Base-by-base conservation (phyloP, 2,113 vertebrate genomes). In the Illadopsis cleaveri region DNA sequence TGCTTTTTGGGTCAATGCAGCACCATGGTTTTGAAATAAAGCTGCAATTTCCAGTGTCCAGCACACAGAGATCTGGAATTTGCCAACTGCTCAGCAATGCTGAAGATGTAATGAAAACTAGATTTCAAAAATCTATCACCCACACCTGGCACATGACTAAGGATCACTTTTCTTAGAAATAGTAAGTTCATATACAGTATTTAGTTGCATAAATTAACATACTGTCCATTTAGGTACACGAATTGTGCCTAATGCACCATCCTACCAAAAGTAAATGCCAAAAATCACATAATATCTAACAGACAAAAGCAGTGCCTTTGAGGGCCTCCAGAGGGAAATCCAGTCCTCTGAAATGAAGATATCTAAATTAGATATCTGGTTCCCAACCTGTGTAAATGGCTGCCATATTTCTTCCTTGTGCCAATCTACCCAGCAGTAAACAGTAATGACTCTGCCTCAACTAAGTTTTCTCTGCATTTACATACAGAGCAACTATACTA, bases 11-110 rank as follows among this genome's bases (percentile, higher is more conserved):
- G 11, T 62, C 57, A 62, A 11, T 10, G 21, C 13, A 45, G 31
- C n/a, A 45, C 19, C 25, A 25, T 1, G 0, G 10, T 37, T 93
- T 91, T 73, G 35, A 64, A 86, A 69, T 4, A 45, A 10, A 57
- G 7, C 12, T 61, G n/a, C 20, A 44, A 4, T n/a, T 73, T 42
- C 0, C 1, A 56, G 23, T 5, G 6, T 28, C 54, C 75, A 70
- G 45, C 50, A 47, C 27, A n/a, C 24, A 65, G 60, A 81, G 7
- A 40, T 30, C n/a, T 69, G 40, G 4, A 20, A 42, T 50, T 60
- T n/a, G 11, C 35, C 0, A 0, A 30, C 40, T 60, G 30, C 47
- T 61, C 51, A 42, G 19, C 6, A 4, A 31, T 23, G 20, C 27
- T 66, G 50, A 84, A 66, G 28, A 30, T 19, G n/a, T 14, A 25